These are phyloP conservation scores for Xestia rhomboidea DNA, from an alignment of 2,888 invertebrate genomes.

Conservation along the genomic window DNA sequence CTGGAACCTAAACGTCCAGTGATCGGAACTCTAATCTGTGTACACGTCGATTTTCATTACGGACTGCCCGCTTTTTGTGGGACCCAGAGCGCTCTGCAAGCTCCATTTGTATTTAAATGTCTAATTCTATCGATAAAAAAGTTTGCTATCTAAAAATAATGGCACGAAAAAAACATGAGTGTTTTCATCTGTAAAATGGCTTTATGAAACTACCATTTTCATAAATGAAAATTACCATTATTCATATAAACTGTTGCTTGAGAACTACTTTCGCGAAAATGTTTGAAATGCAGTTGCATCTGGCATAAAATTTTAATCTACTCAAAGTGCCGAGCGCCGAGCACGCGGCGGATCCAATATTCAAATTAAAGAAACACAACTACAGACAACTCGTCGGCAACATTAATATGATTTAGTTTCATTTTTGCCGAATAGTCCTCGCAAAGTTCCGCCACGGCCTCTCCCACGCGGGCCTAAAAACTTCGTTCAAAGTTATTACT, in stretches of 20 bases:
- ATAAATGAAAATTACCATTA: constrained; percentile 57
- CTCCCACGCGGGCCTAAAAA: constrained; percentile 73
- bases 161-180: constrained; percentile 16
- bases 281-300: constrained; percentile 72
- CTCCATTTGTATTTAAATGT: constrained; percentile 78
- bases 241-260: constrained; percentile 63
- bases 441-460: constrained; percentile 70
- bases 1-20: constrained; percentile 63
- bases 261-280: constrained; percentile 65
- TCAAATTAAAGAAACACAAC: constrained; percentile 78
- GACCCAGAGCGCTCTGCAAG: constrained; percentile 70
- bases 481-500: constrained; percentile 79
- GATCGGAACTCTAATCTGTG: constrained; percentile 79
- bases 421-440: constrained; percentile 78
- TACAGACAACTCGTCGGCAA: constrained; percentile 69
- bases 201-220: constrained; percentile 44
- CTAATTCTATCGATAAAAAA: constrained; percentile 26
- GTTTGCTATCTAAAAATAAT: not conserved
- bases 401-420: constrained; percentile 81
- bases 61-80: constrained; percentile 80
- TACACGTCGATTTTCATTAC: constrained; percentile 86
- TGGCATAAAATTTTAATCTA: constrained; percentile 73
- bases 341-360: constrained; percentile 75
- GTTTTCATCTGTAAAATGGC: constrained; percentile 31
- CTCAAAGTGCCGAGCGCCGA: constrained; percentile 66